phyloP scores from a whole-genome alignment of 1,140 invertebrate species.

The Phymorhynchus buccinoides region DNA sequence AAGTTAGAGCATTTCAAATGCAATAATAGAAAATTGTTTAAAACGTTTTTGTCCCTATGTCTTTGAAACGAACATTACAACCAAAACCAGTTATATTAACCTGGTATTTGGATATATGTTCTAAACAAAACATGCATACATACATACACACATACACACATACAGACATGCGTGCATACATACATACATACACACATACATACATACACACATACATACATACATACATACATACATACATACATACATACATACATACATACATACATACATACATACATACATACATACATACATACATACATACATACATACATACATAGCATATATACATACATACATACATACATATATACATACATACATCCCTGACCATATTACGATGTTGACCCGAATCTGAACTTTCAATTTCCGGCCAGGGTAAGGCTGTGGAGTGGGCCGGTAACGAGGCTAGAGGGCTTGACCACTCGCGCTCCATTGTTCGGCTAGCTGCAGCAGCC shows the following conservation, averaged over 20 bases:
- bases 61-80: too few species aligned
- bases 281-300: constrained; percentile 19
- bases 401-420: too few species aligned
- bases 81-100: too few species aligned
- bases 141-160: background rate
- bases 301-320: constrained; percentile 12
- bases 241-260: background rate
- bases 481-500: too few species aligned
- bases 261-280: constrained; percentile 26
- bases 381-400: too few species aligned
- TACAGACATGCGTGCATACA: background rate
- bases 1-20: too few species aligned
- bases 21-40: too few species aligned
- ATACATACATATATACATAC: background rate
- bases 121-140: background rate
- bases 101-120: too few species aligned
- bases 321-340: background rate
- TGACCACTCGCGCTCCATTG: too few species aligned
- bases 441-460: too few species aligned
- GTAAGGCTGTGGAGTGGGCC: too few species aligned
- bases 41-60: too few species aligned
- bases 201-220: background rate
- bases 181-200: background rate
- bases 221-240: background rate
- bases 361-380: background rate